Base-by-base conservation (phyloP, 2,797 vertebrate genomes). In the Psittacula echo region DNA sequence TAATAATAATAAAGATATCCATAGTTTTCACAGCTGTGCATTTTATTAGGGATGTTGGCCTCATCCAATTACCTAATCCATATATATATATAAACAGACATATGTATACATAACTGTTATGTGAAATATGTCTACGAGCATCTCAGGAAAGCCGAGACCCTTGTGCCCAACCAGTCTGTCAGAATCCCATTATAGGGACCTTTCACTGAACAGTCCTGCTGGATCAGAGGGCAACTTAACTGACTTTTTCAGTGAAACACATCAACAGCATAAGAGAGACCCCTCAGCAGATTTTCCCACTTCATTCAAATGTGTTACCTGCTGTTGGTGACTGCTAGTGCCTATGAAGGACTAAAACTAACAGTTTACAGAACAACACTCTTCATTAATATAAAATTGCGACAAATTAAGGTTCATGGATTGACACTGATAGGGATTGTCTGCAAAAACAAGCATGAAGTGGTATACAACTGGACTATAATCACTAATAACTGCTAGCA, bases 251-350 rank as follows among this genome's bases (percentile, higher is more conserved):
- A 66, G 30, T 20, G 51, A 24, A 34, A 56, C 23, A 23, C 34
- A 67, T 5, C 44, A 34, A 11, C 4, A 75, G 23, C 6, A 10
- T 26, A 15, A n/a, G 32, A 14, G 21, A 42, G 8, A 21, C 4
- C 15, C 5, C 19, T 16, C 45, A 45, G 27, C 1, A 1, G 11
- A 5, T 27, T 34, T 34, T 8, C 12, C 51, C 23, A 9, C 10
- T 51, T 53, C 13, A 11, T 16, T 51, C 3, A 2, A 75, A 42
- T 32, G 37, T 27, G 10, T 42, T 27, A 27, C 7, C 32, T 1
- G 0, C 37, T 44, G 27, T 37, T 50, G 44, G 51, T 1, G 3
- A 64, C 32, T 58, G 56, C 27, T 29, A 87, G 8, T 15, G 51
- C 19, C 12, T 23, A 5, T 10, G 13, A 64, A 87, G 32, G 22